Evolutionary conservation across 2,797 vertebrate genomes (phyloP).

Genomic region (Bradypodion ventrale): DNA sequence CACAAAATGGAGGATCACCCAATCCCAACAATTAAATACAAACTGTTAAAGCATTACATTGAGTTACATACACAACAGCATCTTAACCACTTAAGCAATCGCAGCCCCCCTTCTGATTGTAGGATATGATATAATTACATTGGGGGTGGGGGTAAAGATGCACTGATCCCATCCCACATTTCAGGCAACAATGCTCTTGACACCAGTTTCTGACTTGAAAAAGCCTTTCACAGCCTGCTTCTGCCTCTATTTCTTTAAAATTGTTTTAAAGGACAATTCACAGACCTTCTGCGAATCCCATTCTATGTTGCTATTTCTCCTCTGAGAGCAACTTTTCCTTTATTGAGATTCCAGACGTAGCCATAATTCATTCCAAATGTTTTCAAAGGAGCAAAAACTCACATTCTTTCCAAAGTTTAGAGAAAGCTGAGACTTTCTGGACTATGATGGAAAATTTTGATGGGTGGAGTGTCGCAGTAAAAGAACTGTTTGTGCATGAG

Average conservation of each 20-base stretch:
- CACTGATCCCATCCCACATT: neutral
- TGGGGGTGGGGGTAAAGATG: neutral
- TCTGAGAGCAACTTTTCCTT: slow-evolving; percentile 78
- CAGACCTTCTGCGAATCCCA: slow-evolving; percentile 73
- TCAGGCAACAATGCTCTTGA: neutral
- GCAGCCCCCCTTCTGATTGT: too few relatives aligned
- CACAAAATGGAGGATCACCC: too few relatives aligned
- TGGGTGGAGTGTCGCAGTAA: neutral
- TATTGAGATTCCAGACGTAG: slow-evolving; percentile 81
- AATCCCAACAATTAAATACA: too few relatives aligned
- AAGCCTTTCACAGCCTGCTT: neutral
- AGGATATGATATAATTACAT: neutral
- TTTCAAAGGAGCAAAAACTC: slow-evolving; percentile 78
- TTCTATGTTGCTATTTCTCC: slow-evolving; percentile 79
- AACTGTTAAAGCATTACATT: too few relatives aligned
- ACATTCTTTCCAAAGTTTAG: slow-evolving; percentile 78
- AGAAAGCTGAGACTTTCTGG: slow-evolving; percentile 77
- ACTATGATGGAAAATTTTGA: slow-evolving; percentile 53
- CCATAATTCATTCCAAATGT: slow-evolving; percentile 86
- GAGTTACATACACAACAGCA: too few relatives aligned
- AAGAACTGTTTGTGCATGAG: neutral
- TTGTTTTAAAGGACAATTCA: slow-evolving; percentile 60
- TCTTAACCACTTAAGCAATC: too few relatives aligned
- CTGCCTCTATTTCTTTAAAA: slow-evolving; percentile 15
- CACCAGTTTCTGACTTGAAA: slow-evolving; percentile 1